These are phyloP conservation scores for Cheumatopsyche charites DNA, from an alignment of 1,140 invertebrate species.

Conservation along the genomic window DNA sequence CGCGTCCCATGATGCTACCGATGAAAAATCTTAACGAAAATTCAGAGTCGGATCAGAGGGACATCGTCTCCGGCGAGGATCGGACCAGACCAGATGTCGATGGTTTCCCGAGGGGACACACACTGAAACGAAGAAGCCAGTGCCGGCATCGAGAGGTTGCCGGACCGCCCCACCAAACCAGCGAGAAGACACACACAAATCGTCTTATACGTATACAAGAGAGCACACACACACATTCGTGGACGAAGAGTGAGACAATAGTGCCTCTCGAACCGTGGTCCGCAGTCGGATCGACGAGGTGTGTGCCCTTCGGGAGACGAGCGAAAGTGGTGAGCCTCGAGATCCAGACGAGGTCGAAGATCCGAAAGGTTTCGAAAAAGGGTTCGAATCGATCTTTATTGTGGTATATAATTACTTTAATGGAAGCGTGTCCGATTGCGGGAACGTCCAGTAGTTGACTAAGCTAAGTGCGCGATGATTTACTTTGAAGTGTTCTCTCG, in stretches of 20 bases:
- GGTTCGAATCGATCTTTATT: too few relatives aligned
- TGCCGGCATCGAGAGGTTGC: slow-evolving; percentile 38
- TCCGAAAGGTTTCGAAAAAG: too few relatives aligned
- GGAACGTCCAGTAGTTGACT: too few relatives aligned
- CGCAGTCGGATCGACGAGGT: not conserved
- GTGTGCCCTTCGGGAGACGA: not conserved
- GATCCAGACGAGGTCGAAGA: not conserved
- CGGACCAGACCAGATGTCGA: slow-evolving; percentile 27
- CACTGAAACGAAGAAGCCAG: slow-evolving; percentile 37
- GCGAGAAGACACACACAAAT: slow-evolving; percentile 29
- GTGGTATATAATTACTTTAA: slow-evolving; percentile 3
- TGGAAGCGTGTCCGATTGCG: not conserved
- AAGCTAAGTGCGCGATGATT: too few relatives aligned
- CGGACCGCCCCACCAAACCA: slow-evolving; percentile 44
- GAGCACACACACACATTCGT: not conserved
- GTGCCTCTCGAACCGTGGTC: slow-evolving; percentile 29
- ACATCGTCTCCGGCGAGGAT: too few relatives aligned
- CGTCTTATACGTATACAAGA: not conserved
- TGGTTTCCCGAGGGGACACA: slow-evolving; percentile 30
- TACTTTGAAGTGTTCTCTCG: too few relatives aligned
- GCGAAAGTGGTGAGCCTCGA: slow-evolving; percentile 6
- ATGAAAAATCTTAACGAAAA: not conserved
- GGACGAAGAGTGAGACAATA: slow-evolving; percentile 25
- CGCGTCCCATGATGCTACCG: not conserved
- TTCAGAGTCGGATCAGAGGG: not conserved